A percentile compares a stretch with the other conserved stretches of the same genome.
Evolutionary conservation across 2,888 invertebrate genomes (phyloP).

Genomic region (Chrysolina oricalcia): DNA sequence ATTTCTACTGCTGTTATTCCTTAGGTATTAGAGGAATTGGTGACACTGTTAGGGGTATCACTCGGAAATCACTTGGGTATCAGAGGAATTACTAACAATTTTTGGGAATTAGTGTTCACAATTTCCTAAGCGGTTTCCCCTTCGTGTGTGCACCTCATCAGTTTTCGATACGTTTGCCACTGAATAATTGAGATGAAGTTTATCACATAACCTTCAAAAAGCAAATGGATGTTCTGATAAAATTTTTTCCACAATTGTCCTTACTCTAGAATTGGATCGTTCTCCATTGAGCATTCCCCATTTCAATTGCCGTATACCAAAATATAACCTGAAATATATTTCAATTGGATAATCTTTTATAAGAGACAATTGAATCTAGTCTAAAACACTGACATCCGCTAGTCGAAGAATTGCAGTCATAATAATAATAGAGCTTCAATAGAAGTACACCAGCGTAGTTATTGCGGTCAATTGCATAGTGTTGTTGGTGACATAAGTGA

Average conservation of each 20-base stretch:
- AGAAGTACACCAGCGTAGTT: conserved; percentile 7
- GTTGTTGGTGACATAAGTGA: background rate
- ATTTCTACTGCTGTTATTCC: too few species aligned
- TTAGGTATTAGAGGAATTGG: too few species aligned
- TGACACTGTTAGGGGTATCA: too few species aligned
- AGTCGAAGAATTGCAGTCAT: background rate
- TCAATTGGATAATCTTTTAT: conserved; percentile 13
- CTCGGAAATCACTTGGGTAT: too few species aligned
- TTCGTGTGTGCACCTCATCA: too few species aligned
- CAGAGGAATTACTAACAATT: too few species aligned
- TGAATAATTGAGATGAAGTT: background rate
- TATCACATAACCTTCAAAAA: background rate
- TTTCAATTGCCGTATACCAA: background rate
- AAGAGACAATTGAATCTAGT: conserved; percentile 10
- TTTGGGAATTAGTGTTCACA: too few species aligned
- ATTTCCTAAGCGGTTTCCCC: too few species aligned
- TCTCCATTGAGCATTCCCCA: background rate
- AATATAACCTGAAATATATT: conserved; percentile 10
- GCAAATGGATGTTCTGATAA: background rate
- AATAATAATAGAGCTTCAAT: conserved; percentile 2
- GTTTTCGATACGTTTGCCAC: too few species aligned
- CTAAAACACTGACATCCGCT: conserved; percentile 4
- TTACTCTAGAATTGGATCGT: background rate
- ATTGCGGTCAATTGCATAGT: background rate
- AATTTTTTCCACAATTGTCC: background rate